phyloP scores from a whole-genome alignment of 2,113 vertebrate species.

The Hemiprocne comata region DNA sequence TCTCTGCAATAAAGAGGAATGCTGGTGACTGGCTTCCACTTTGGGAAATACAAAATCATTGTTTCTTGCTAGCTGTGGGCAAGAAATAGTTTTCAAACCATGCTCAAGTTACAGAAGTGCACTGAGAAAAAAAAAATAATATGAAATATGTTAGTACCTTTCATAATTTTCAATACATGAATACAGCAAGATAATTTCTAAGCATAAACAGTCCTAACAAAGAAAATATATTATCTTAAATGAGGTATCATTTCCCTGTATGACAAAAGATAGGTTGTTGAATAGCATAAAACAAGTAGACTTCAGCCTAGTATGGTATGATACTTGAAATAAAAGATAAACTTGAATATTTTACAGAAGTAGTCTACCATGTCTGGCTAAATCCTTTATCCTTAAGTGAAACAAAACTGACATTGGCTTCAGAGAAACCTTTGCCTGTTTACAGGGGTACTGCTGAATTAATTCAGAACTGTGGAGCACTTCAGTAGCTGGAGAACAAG shows the following conservation, averaged over 20 bases:
- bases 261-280: constrained; percentile 7
- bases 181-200: constrained; percentile 54
- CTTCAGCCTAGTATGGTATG: neutral
- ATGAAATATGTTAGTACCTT: constrained; percentile 33
- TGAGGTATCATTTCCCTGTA: neutral
- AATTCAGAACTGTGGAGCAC: neutral
- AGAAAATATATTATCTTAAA: constrained; percentile 49
- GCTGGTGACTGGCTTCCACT: constrained; percentile 46
- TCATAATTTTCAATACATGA: constrained; percentile 44
- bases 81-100: constrained; percentile 48
- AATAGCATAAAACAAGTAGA: constrained; percentile 27
- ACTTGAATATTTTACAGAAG: neutral
- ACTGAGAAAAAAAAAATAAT: constrained; percentile 6
- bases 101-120: constrained; percentile 39
- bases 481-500: neutral
- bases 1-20: constrained; percentile 60
- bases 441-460: neutral
- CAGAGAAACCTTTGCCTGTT: neutral
- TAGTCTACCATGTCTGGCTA: neutral
- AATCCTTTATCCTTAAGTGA: neutral
- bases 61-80: constrained; percentile 56
- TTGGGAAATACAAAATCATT: constrained; percentile 55
- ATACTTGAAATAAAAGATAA: neutral
- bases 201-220: constrained; percentile 36
- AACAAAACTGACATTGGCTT: neutral